Evolutionary conservation across 2,888 invertebrate species (phyloP).

Genomic region (Cephonodes hylas): DNA sequence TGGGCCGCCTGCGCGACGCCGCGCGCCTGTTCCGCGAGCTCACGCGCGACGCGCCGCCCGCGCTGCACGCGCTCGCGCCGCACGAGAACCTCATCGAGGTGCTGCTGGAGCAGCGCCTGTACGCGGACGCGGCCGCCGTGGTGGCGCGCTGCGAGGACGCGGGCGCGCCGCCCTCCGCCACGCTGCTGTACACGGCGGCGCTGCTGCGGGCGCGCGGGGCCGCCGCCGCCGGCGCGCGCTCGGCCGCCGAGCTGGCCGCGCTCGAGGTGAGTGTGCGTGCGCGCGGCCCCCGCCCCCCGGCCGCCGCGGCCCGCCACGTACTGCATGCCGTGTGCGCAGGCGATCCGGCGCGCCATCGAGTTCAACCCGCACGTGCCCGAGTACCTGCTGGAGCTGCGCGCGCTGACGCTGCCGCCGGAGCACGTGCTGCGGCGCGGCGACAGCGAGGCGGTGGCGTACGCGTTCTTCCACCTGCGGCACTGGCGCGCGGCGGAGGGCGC

Average conservation of each 20-base stretch:
- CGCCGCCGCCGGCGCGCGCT: conserved; percentile 90
- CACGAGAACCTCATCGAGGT: conserved; percentile 97
- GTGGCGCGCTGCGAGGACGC: conserved; percentile 89
- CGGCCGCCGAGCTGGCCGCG: conserved; percentile 94
- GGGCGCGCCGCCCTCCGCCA: conserved; percentile 95
- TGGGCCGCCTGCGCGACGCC: conserved; percentile 96
- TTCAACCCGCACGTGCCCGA: conserved; percentile 99
- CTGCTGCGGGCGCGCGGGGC: conserved; percentile 94
- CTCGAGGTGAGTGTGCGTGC: conserved; percentile 92
- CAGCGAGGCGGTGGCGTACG: conserved; percentile 97
- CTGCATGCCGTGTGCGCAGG: conserved; percentile 65
- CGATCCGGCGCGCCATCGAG: conserved; percentile 93
- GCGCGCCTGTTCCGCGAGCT: conserved; percentile 98
- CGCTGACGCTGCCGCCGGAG: conserved; percentile 97
- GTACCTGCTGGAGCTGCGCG: conserved; percentile 96
- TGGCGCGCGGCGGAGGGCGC: conserved; percentile 99
- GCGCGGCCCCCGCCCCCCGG: conserved; percentile 92
- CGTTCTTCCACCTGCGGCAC: conserved; percentile 96
- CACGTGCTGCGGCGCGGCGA: conserved; percentile 98
- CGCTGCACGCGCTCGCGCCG: conserved; percentile 95
- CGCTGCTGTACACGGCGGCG: conserved; percentile 97
- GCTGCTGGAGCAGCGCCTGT: conserved; percentile 96
- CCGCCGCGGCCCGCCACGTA: conserved; percentile 70
- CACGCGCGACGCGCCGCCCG: conserved; percentile 97
- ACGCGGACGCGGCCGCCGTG: conserved; percentile 88